Evolutionary conservation across 2,797 vertebrate genomes (phyloP).

Genomic region (Hippopotamyrus pictus): DNA sequence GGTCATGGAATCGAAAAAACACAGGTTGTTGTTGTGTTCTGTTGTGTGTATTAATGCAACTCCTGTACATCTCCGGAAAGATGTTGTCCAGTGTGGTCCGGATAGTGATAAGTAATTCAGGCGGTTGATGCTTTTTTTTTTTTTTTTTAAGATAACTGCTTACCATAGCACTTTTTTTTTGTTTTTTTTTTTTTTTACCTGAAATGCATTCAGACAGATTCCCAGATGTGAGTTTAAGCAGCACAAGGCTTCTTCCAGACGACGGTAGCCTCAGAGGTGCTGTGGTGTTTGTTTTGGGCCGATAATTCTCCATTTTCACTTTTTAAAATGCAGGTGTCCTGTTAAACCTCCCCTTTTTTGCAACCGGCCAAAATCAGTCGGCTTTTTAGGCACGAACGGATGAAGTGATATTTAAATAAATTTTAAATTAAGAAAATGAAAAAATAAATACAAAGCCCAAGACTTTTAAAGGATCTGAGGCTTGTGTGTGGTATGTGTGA

Average conservation of each 20-base stretch:
- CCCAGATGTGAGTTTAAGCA: not conserved
- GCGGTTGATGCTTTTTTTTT: not conserved
- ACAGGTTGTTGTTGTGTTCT: not conserved
- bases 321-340: not conserved
- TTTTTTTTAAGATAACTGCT: not conserved
- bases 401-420: not conserved
- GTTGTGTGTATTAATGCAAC: not conserved
- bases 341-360: not conserved
- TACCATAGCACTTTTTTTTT: not conserved
- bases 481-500: not conserved
- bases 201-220: conserved; percentile 1
- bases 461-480: not conserved
- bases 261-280: not conserved
- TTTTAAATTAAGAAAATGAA: not conserved
- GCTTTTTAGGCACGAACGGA: not conserved
- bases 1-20: not conserved
- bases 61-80: not conserved
- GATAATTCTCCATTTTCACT: not conserved
- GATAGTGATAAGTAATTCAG: not conserved
- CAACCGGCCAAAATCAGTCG: not conserved
- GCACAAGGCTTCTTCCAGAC: not conserved
- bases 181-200: not conserved
- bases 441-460: not conserved
- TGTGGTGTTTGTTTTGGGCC: not conserved
- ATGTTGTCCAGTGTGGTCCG: not conserved